phyloP scores from a whole-genome alignment of 2,113 vertebrate species.

The Panthera leo region DNA sequence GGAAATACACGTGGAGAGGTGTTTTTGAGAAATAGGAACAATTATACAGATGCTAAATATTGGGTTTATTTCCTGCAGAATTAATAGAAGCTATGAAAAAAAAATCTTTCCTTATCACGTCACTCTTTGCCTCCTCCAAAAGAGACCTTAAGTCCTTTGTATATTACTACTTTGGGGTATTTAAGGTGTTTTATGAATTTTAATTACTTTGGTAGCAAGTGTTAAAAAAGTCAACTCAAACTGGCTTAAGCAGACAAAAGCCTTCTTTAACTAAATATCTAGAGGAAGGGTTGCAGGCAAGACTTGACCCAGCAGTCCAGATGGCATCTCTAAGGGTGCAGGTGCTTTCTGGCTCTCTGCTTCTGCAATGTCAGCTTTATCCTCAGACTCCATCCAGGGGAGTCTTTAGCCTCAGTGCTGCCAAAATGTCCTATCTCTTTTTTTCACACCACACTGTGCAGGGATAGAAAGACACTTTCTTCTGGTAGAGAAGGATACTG shows the following conservation, averaged over 20 bases:
- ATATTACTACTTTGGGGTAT: background rate
- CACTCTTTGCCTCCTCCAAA: background rate
- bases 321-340: background rate
- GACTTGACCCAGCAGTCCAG: background rate
- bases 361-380: background rate
- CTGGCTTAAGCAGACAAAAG: background rate
- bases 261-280: background rate
- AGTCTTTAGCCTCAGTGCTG: background rate
- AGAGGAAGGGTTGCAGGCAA: background rate
- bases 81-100: background rate
- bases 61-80: background rate
- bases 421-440: background rate
- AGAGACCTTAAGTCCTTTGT: background rate
- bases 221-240: background rate
- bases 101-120: background rate
- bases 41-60: background rate
- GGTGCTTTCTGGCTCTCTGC: background rate
- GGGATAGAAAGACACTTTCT: background rate
- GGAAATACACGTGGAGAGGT: background rate
- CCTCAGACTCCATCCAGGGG: background rate
- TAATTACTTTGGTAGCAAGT: background rate
- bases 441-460: background rate
- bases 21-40: slow-evolving; percentile 7
- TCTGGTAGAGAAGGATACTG: background rate
- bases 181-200: background rate